These are phyloP conservation scores for Papilio aristodemus DNA, from an alignment of 1,140 invertebrate species.

Conservation along the genomic window DNA sequence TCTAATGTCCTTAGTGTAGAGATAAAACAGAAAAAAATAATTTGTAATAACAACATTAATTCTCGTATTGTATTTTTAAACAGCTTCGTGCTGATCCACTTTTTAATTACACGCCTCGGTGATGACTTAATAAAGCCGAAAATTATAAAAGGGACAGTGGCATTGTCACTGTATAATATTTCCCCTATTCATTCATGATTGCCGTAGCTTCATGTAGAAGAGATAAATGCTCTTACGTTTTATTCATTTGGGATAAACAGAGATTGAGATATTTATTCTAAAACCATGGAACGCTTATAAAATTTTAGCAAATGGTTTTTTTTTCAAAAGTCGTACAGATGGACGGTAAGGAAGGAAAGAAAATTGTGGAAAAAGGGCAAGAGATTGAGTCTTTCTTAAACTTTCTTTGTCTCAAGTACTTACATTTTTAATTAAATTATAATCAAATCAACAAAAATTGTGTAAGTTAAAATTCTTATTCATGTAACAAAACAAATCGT, in stretches of 20 bases:
- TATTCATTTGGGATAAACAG: slow-evolving; percentile 7
- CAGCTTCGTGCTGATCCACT: slow-evolving; percentile 59
- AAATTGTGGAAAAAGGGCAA: too few species aligned
- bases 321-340: too few species aligned
- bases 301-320: too few species aligned
- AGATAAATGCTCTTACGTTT: slow-evolving; percentile 18
- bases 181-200: slow-evolving; percentile 2
- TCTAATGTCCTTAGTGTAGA: too few species aligned
- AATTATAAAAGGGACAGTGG: slow-evolving; percentile 48
- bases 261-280: not conserved
- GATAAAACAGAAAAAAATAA: too few species aligned
- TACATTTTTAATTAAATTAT: not conserved
- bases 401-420: not conserved
- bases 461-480: slow-evolving; percentile 28
- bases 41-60: slow-evolving; percentile 45
- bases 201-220: not conserved
- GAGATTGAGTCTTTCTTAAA: too few species aligned
- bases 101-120: slow-evolving; percentile 71
- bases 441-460: not conserved
- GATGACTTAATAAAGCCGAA: slow-evolving; percentile 63
- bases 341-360: too few species aligned
- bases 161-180: slow-evolving; percentile 5
- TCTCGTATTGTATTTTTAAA: slow-evolving; percentile 63
- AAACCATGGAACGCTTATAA: too few species aligned
- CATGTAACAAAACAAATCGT: slow-evolving; percentile 57